Conservation (phyloP, 2,888 invertebrate species). For the Physocephala rufipes region DNA sequence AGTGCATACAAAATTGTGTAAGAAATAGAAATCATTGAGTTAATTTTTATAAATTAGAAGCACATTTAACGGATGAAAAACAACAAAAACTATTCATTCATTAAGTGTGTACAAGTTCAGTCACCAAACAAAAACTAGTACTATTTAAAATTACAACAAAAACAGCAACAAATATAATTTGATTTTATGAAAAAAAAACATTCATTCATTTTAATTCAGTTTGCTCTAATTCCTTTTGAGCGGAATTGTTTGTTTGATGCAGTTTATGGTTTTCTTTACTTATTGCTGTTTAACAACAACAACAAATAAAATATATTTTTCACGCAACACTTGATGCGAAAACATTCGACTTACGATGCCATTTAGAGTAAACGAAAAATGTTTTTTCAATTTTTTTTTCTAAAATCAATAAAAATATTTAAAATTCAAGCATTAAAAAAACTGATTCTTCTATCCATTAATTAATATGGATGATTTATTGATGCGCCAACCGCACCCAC, state of each 20-base stretch:
- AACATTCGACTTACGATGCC: slow-evolving; percentile 32
- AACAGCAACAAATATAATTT: neutral
- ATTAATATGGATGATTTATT: neutral
- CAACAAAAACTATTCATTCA: slow-evolving; percentile 26
- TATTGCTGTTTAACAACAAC: slow-evolving; percentile 19
- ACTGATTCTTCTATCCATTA: neutral
- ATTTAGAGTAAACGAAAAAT: neutral
- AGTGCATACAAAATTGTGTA: too few species aligned
- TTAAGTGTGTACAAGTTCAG: neutral
- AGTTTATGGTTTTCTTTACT: slow-evolving; percentile 12
- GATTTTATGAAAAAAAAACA: neutral
- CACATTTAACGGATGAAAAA: slow-evolving; percentile 7
- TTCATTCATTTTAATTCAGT: slow-evolving; percentile 16
- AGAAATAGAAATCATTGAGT: neutral
- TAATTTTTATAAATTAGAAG: slow-evolving; percentile 27
- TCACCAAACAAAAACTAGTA: slow-evolving; percentile 20
- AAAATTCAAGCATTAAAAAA: slow-evolving; percentile 14
- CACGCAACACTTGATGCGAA: neutral
- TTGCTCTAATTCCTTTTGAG: neutral
- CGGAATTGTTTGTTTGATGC: neutral
- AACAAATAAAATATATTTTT: neutral
- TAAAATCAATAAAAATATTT: neutral
- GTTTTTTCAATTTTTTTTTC: neutral
- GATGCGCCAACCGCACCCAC: neutral
- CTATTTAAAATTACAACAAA: neutral